A percentile compares a stretch with the other conserved stretches of the same genome.
Conservation (phyloP, 35 echinoderm and acorn worm species). For the Lytechinus variegatus region DNA sequence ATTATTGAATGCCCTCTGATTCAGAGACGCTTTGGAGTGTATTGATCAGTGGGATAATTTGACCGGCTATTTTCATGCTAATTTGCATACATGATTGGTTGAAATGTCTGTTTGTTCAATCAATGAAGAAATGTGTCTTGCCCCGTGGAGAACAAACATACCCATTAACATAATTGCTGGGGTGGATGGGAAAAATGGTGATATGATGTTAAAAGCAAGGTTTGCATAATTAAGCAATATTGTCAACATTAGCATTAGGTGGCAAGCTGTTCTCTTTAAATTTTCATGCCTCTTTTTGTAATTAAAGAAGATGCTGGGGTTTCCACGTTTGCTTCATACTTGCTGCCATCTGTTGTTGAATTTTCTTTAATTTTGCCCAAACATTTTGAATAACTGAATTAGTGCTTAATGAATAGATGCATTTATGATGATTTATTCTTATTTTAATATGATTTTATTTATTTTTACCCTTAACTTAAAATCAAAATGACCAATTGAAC, state of each 20-base stretch:
- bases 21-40: neutral
- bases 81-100: neutral
- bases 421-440: no score
- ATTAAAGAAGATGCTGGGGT: neutral
- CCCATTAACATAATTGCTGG: neutral
- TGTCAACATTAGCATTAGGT: neutral
- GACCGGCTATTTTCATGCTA: neutral
- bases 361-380: neutral
- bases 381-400: no score
- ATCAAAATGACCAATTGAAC: no score
- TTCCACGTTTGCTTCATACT: neutral
- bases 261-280: neutral
- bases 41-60: neutral
- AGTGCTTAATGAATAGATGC: no score
- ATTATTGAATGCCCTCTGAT: neutral
- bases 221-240: neutral
- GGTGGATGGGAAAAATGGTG: neutral
- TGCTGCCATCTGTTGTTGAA: neutral
- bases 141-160: neutral
- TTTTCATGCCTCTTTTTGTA: neutral
- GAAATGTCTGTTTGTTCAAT: constrained; percentile 14
- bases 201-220: neutral
- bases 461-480: no score
- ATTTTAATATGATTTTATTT: no score
- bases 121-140: neutral